These are phyloP conservation scores for Carassius carassius DNA, from an alignment of 2,113 vertebrate genomes.

Conservation along the genomic window DNA sequence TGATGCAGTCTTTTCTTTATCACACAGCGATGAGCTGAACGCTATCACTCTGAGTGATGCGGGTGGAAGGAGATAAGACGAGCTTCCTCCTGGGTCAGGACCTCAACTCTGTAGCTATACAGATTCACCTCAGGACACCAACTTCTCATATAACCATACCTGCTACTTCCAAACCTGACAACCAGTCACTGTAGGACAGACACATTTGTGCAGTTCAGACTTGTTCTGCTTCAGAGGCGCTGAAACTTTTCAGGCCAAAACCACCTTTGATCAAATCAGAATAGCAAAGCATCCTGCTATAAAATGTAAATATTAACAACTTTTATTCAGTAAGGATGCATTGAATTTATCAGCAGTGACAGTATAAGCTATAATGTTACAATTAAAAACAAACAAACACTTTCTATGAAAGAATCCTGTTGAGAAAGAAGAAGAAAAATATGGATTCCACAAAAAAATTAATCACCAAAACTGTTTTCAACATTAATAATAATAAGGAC, in stretches of 20 bases:
- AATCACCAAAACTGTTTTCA: background rate
- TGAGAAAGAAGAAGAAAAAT: no score
- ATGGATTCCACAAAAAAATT: background rate
- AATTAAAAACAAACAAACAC: background rate
- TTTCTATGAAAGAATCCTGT: background rate
- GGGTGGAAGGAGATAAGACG: constrained; percentile 2
- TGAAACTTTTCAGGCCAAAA: background rate
- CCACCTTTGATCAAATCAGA: background rate
- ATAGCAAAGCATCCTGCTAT: background rate
- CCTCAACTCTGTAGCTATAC: background rate
- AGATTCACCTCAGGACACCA: constrained; percentile 17
- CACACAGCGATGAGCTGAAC: constrained; percentile 65
- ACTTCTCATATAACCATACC: constrained; percentile 10
- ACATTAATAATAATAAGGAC: background rate
- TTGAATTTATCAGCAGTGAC: background rate
- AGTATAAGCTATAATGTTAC: background rate
- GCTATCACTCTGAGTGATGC: constrained; percentile 11
- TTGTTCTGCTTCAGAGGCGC: background rate
- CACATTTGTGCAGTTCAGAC: constrained; percentile 1
- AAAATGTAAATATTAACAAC: background rate
- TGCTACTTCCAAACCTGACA: background rate
- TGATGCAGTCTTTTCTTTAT: constrained; percentile 70
- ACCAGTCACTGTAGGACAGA: background rate
- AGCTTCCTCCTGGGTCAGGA: constrained; percentile 11
- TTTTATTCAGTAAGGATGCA: background rate